These are phyloP conservation scores for Petrocephalus sullivani DNA, from an alignment of 2,797 vertebrate genomes.

Conservation along the genomic window DNA sequence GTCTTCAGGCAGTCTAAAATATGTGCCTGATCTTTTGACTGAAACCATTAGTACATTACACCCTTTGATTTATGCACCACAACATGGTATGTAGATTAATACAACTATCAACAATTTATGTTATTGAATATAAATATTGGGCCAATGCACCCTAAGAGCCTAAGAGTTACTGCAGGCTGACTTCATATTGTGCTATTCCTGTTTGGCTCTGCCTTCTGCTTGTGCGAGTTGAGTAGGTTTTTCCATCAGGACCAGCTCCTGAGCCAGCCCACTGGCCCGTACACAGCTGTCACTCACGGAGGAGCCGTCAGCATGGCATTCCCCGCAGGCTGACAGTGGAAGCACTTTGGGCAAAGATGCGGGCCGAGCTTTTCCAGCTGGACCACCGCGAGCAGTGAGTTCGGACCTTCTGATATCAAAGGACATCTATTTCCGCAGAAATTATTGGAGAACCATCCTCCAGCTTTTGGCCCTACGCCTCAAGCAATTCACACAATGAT, in stretches of 20 bases:
- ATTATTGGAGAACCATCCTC: background rate
- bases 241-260: slow-evolving; percentile 30
- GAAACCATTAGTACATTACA: background rate
- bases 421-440: background rate
- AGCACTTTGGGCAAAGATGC: slow-evolving; percentile 48
- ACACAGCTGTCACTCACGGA: slow-evolving; percentile 46
- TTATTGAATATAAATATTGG: slow-evolving; percentile 1
- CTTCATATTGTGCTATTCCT: background rate
- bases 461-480: background rate
- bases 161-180: background rate
- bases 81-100: background rate
- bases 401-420: background rate
- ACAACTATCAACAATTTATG: slow-evolving; percentile 9
- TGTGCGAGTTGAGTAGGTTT: slow-evolving; percentile 30
- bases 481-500: background rate
- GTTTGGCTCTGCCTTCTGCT: slow-evolving; percentile 34
- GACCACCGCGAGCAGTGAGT: slow-evolving; percentile 46
- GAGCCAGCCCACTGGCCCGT: slow-evolving; percentile 36
- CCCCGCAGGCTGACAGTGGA: slow-evolving; percentile 53
- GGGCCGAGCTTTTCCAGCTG: slow-evolving; percentile 48
- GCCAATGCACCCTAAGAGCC: background rate
- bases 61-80: background rate
- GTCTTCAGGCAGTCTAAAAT: background rate
- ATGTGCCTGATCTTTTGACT: background rate
- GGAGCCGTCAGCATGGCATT: slow-evolving; percentile 48